Conservation (phyloP, 1,140 invertebrate species). For the Pygmarrhopalites habei region DNA sequence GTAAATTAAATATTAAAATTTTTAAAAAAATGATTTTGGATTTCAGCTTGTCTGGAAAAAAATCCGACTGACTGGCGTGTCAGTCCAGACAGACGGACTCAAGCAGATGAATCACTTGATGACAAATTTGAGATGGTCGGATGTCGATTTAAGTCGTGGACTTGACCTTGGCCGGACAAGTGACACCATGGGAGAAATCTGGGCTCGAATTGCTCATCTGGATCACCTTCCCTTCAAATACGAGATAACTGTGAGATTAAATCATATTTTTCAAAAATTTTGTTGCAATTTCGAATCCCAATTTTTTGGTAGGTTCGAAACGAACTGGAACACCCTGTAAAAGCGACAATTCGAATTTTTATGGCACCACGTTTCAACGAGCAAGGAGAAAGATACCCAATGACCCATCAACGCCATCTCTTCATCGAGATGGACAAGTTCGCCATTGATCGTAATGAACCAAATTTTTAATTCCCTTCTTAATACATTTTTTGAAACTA, state of each 20-base stretch:
- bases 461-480: background rate
- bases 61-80: slow-evolving; percentile 8
- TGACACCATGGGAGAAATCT: slow-evolving; percentile 56
- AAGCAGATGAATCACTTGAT: slow-evolving; percentile 41
- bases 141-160: slow-evolving; percentile 63
- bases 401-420: slow-evolving; percentile 58
- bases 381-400: slow-evolving; percentile 53
- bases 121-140: slow-evolving; percentile 67
- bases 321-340: background rate
- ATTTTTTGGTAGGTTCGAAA: background rate
- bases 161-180: slow-evolving; percentile 54
- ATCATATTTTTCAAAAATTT: background rate
- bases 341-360: slow-evolving; percentile 68
- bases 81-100: slow-evolving; percentile 3
- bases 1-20: background rate
- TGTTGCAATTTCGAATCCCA: slow-evolving; percentile 40
- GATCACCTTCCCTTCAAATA: slow-evolving; percentile 63
- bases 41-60: slow-evolving; percentile 10
- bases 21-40: background rate
- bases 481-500: background rate
- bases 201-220: slow-evolving; percentile 64
- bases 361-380: slow-evolving; percentile 63
- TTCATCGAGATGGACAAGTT: slow-evolving; percentile 76
- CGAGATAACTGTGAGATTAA: slow-evolving; percentile 40
- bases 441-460: slow-evolving; percentile 51